Conservation (phyloP, 2,113 vertebrate genomes). For the Campylorhamphus procurvoides region DNA sequence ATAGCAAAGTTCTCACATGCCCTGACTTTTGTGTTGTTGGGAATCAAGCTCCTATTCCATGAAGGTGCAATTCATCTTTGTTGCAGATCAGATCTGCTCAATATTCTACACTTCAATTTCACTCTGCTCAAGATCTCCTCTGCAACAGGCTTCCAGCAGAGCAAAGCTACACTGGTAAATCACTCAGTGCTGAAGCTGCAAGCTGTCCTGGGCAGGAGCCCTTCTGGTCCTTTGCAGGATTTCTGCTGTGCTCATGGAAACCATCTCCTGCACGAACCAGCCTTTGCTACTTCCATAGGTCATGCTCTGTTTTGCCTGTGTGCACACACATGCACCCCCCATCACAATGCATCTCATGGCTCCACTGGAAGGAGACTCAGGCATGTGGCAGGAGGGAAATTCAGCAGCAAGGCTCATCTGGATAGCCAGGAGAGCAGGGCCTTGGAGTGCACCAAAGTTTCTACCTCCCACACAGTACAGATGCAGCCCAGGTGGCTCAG, state of each 20-base stretch:
- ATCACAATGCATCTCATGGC: not conserved
- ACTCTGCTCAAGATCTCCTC: not conserved
- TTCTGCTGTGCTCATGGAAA: not conserved
- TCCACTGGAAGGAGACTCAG: not conserved
- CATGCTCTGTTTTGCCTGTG: not conserved
- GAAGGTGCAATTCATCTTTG: not conserved
- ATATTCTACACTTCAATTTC: not conserved
- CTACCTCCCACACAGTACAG: conserved; percentile 52
- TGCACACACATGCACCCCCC: not conserved
- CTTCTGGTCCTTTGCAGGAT: not conserved
- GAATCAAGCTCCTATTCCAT: not conserved
- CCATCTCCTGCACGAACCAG: not conserved
- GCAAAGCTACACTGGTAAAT: not conserved
- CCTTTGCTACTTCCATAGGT: not conserved
- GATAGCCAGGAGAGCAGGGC: not conserved
- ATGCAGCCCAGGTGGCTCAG: conserved; percentile 52
- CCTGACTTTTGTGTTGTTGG: not conserved
- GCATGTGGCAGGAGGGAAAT: not conserved
- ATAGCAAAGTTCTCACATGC: not conserved
- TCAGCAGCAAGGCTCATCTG: not conserved
- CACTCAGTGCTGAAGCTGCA: not conserved
- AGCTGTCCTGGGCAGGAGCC: not conserved
- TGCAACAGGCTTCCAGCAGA: not conserved
- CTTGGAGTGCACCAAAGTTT: not conserved
- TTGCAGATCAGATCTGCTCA: not conserved